A percentile compares a stretch with the other conserved stretches of the same genome.
Evolutionary conservation across 2,113 vertebrate genomes (phyloP).

Genomic region (Corythornis madagascariensis): DNA sequence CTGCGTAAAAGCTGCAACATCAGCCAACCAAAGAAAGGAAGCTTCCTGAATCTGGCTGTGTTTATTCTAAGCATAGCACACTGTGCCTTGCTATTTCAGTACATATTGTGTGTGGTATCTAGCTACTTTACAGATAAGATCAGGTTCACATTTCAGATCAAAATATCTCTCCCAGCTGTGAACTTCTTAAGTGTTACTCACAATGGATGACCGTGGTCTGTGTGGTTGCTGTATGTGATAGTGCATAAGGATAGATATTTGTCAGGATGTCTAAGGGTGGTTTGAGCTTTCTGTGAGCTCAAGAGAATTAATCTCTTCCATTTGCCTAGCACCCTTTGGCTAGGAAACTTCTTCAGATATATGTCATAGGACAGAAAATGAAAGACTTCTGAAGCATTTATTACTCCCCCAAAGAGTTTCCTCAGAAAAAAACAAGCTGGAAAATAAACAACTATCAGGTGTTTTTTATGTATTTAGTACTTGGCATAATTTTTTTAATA

Average conservation of each 20-base stretch:
- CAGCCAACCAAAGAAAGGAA: background rate
- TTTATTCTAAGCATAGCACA: background rate
- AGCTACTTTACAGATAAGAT: conserved; percentile 13
- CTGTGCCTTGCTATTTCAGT: background rate
- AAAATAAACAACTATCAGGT: background rate
- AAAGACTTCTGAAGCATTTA: background rate
- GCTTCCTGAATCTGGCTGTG: background rate
- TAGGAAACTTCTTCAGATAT: background rate
- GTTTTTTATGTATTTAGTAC: background rate
- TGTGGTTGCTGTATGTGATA: background rate
- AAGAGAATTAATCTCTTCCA: background rate
- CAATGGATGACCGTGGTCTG: background rate
- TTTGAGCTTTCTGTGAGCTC: background rate
- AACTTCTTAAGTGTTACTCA: background rate
- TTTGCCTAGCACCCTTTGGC: background rate
- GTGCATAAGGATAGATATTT: background rate
- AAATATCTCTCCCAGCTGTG: background rate
- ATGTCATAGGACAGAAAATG: background rate
- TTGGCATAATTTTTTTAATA: background rate
- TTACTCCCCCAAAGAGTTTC: background rate
- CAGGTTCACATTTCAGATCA: background rate
- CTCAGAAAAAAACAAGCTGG: background rate
- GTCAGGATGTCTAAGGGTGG: background rate
- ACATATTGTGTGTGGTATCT: background rate
- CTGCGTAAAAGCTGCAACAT: background rate